Evolutionary conservation across 2,113 vertebrate genomes (phyloP), one percentile per base, ranked within the genome.

Genomic region (Varanus komodoensis): DNA sequence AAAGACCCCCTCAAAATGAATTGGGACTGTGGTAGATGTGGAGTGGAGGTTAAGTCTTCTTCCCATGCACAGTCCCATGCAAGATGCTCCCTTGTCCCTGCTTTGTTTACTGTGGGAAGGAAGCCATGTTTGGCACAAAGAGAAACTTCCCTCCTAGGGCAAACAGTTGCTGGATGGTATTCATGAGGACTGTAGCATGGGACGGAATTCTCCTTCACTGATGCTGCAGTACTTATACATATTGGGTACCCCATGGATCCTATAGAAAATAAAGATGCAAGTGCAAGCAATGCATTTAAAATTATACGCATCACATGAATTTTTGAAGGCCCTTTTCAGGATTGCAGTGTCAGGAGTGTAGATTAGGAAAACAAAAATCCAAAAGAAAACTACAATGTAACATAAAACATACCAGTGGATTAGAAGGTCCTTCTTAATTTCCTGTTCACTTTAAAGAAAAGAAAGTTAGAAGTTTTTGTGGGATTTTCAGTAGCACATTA

Each of bases 321-420:
- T 94, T 92, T 91, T 34, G 87, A 94, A 89, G 80, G 48, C 91
- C 92, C 89, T 92, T 88, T 91, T 92, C 67, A 94, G 93, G 89
- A 82, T 90, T 88, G 91, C 5, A 84, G 82, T 93, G 84, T 81
- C 67, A 90, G 91, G 91, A 89, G 85, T 88, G 94, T 92, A 93
- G 94, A 93, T 88, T 90, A 73, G 90, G 93, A 90, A 92, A 90
- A 92, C 1, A 74, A 88, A 94, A 94, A 94, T 61, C 85, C 32
- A 0, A 32, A 91, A 89, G 84, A 87, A 96, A 96, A 94, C 61
- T 9, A 94, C 80, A 94, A 87, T 64, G 88, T 92, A 93, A 94
- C 64, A 77, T 69, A 87, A 95, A 89, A 95, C 94, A 94, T 74
- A 91, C 92, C 92, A 94, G 93, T 85, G 92, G 93, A 89, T 94